A percentile compares a stretch with the other conserved stretches of the same genome.
phyloP scores from a whole-genome alignment of 2,888 invertebrate species.

The Acronicta alni region DNA sequence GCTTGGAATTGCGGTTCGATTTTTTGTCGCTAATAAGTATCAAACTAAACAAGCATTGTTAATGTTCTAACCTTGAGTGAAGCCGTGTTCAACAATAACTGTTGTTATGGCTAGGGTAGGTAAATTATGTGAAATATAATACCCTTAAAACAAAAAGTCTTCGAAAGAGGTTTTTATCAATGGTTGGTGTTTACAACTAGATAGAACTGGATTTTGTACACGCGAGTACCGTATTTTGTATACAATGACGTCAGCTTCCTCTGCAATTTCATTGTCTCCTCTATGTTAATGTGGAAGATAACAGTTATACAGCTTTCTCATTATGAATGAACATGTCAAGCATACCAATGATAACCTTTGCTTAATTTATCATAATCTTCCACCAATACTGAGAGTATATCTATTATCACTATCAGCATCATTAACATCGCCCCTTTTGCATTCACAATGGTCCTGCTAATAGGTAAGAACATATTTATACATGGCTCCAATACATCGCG shows the following conservation, averaged over 20 bases:
- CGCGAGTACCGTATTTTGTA: constrained; percentile 20
- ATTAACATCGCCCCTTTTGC: neutral
- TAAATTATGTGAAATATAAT: neutral
- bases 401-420: neutral
- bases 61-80: neutral
- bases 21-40: constrained; percentile 1
- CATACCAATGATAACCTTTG: constrained; percentile 34
- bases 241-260: constrained; percentile 24
- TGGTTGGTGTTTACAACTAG: constrained; percentile 6
- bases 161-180: neutral
- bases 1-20: neutral
- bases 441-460: neutral
- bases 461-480: neutral
- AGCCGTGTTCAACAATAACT: neutral
- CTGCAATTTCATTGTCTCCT: constrained; percentile 34
- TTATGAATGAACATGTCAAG: constrained; percentile 26
- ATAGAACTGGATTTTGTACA: constrained; percentile 9
- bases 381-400: constrained; percentile 22
- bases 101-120: neutral
- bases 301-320: constrained; percentile 28
- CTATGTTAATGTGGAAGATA: constrained; percentile 26
- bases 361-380: constrained; percentile 33
- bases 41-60: neutral
- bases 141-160: neutral
- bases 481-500: constrained; percentile 11